Evolutionary conservation across 1,140 invertebrate genomes (phyloP).

Genomic region (Hormaphis cornu): DNA sequence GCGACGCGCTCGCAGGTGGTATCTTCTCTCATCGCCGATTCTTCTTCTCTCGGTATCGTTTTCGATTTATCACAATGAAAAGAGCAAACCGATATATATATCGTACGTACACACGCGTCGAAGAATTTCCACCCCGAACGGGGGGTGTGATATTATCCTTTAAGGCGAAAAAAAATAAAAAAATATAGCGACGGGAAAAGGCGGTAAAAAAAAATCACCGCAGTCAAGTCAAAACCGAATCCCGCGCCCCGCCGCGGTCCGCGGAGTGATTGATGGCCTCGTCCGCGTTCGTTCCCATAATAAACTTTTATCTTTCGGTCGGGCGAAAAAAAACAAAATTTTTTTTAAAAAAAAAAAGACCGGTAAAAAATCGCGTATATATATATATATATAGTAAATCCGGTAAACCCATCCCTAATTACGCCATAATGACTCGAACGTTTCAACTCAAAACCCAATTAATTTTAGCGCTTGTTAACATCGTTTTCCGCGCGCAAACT

Average conservation of each 20-base stretch:
- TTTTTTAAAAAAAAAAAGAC: no score
- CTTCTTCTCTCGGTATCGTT: background rate
- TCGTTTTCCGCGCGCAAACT: background rate
- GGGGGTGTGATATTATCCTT: background rate
- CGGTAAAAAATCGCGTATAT: no score
- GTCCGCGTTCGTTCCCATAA: background rate
- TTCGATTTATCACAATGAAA: constrained; percentile 28
- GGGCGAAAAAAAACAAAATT: background rate
- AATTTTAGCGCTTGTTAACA: constrained; percentile 28
- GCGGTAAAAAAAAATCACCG: constrained; percentile 22
- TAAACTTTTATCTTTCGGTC: constrained; percentile 25
- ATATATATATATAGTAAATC: no score
- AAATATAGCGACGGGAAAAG: background rate
- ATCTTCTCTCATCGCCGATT: background rate
- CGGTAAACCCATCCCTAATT: constrained; percentile 26
- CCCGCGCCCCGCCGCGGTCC: background rate
- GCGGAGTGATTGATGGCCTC: constrained; percentile 20
- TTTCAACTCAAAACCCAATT: constrained; percentile 26
- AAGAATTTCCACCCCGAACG: constrained; percentile 2
- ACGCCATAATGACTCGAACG: constrained; percentile 14
- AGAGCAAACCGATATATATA: constrained; percentile 19
- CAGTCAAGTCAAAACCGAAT: constrained; percentile 12
- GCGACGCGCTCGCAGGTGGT: background rate
- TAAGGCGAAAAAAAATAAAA: background rate
- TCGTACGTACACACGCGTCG: background rate